Evolutionary conservation across 2,888 invertebrate genomes (phyloP).

Genomic region (Papilio elwesi): DNA sequence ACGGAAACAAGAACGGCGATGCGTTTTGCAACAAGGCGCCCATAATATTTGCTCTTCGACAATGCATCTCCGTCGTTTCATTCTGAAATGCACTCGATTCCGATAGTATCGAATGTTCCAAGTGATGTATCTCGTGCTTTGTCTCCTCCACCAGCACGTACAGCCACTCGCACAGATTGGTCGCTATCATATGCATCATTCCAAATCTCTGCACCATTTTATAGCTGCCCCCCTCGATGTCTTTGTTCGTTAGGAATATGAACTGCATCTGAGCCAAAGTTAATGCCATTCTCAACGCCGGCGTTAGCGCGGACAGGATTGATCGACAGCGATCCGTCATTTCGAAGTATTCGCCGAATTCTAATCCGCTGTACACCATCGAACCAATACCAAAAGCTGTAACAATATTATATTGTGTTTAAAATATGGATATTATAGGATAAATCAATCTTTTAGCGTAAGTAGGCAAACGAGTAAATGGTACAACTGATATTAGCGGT

Average conservation of each 20-base stretch:
- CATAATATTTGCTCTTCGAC: slow-evolving; percentile 87
- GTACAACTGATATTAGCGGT: too few species aligned
- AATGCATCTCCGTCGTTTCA: slow-evolving; percentile 61
- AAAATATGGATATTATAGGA: too few species aligned
- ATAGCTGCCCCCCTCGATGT: slow-evolving; percentile 85
- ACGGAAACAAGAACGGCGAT: slow-evolving; percentile 93
- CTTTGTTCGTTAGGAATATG: slow-evolving; percentile 94
- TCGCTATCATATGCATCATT: slow-evolving; percentile 97
- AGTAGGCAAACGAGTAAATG: too few species aligned
- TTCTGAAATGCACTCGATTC: slow-evolving; percentile 50
- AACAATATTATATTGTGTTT: slow-evolving; percentile 32
- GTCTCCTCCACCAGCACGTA: slow-evolving; percentile 94
- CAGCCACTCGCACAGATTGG: slow-evolving; percentile 96
- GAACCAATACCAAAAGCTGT: slow-evolving; percentile 86
- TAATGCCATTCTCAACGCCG: slow-evolving; percentile 91
- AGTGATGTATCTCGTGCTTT: slow-evolving; percentile 92
- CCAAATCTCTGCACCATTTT: slow-evolving; percentile 93
- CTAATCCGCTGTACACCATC: slow-evolving; percentile 88
- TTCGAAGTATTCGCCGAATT: slow-evolving; percentile 91
- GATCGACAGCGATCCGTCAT: slow-evolving; percentile 87
- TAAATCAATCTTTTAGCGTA: too few species aligned
- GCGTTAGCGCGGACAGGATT: slow-evolving; percentile 89
- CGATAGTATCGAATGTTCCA: slow-evolving; percentile 77
- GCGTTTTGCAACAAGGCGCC: slow-evolving; percentile 88
- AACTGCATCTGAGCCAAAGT: slow-evolving; percentile 97